Conservation (phyloP, 2,113 vertebrate genomes). For the Siphamia tubifer region DNA sequence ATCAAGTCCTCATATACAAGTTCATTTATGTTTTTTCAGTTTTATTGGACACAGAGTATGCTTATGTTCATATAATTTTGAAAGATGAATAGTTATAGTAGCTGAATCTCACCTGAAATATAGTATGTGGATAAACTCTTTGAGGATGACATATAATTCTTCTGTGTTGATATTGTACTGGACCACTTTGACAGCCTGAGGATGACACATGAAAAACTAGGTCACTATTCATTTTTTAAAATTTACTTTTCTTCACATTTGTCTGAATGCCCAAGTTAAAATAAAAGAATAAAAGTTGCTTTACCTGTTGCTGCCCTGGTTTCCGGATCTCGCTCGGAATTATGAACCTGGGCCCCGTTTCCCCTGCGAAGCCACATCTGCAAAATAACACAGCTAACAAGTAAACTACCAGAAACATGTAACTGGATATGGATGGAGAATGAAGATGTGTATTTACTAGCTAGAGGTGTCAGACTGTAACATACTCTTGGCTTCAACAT, state of each 20-base stretch:
- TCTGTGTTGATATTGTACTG: constrained; percentile 98
- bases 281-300: neutral
- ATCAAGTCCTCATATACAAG: no score
- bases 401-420: neutral
- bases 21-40: no score
- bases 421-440: neutral
- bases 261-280: neutral
- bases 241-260: neutral
- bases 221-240: neutral
- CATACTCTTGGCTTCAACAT: no score
- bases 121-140: constrained; percentile 96
- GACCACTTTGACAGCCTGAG: constrained; percentile 90
- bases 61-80: neutral
- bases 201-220: constrained; percentile 39
- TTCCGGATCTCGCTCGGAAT: constrained; percentile 96
- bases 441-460: neutral
- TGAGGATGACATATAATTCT: constrained; percentile 94
- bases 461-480: neutral
- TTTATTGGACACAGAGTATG: neutral
- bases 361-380: constrained; percentile 98
- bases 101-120: constrained; percentile 90
- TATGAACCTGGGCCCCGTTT: constrained; percentile 96
- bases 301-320: constrained; percentile 82
- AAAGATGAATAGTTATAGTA: neutral
- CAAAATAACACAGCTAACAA: neutral